These are phyloP conservation scores for Drosophila malerkotliana DNA, from an alignment of 1,140 invertebrate species.

Conservation along the genomic window DNA sequence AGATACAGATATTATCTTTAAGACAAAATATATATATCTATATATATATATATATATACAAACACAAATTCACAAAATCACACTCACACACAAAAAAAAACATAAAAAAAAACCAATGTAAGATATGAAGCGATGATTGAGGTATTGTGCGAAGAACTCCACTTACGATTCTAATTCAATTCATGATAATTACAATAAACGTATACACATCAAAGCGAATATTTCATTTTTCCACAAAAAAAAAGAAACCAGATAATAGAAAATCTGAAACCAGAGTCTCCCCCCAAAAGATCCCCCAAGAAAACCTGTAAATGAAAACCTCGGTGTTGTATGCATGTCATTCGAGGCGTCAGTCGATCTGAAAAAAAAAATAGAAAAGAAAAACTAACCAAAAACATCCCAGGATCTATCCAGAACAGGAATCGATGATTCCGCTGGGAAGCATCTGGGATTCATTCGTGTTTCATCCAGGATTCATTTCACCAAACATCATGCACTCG, in stretches of 20 bases:
- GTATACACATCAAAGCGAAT: constrained; percentile 51
- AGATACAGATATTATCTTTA: constrained; percentile 39
- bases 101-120: constrained; percentile 24
- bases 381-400: constrained; percentile 1
- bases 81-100: not conserved
- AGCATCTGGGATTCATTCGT: not conserved
- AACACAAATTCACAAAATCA: constrained; percentile 11
- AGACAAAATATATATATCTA: constrained; percentile 41
- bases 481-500: not conserved
- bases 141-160: constrained; percentile 28
- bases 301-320: not conserved
- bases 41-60: constrained; percentile 5
- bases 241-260: not conserved
- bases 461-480: not conserved
- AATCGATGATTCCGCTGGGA: too few relatives aligned
- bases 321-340: constrained; percentile 51
- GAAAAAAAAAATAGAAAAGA: not conserved
- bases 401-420: not conserved
- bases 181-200: constrained; percentile 50
- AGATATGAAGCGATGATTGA: constrained; percentile 32
- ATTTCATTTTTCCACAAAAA: constrained; percentile 35
- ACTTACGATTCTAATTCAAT: constrained; percentile 36
- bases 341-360: constrained; percentile 27
- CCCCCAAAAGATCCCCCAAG: not conserved
- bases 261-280: not conserved